These are phyloP conservation scores for Ceyx melanurus DNA, from an alignment of 2,113 vertebrate genomes.

Conservation along the genomic window DNA sequence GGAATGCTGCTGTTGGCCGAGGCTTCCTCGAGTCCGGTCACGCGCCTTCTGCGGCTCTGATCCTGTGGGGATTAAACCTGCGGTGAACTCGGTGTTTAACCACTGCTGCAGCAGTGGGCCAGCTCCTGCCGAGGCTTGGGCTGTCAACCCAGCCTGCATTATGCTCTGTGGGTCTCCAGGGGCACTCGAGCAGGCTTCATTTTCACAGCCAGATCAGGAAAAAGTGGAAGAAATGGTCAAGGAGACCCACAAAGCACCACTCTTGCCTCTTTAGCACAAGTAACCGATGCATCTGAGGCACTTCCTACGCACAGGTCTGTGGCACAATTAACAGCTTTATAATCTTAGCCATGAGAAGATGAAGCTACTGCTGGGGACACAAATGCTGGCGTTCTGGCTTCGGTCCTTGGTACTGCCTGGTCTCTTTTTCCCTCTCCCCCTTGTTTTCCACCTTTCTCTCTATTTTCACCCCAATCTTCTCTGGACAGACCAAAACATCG, in stretches of 20 bases:
- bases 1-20: not conserved
- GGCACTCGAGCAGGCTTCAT: not conserved
- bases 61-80: not conserved
- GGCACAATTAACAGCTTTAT: fast-evolving
- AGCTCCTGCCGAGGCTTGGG: not conserved
- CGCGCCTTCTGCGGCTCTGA: not conserved
- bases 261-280: not conserved
- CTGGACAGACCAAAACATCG: fast-evolving
- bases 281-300: not conserved
- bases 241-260: not conserved
- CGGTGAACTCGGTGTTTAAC: not conserved
- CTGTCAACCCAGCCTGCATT: not conserved
- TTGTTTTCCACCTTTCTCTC: not conserved
- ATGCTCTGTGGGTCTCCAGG: not conserved
- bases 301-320: not conserved
- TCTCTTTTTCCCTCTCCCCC: not conserved
- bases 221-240: not conserved
- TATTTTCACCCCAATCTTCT: not conserved
- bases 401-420: not conserved
- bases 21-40: not conserved
- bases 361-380: not conserved
- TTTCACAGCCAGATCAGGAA: not conserved
- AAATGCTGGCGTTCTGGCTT: not conserved
- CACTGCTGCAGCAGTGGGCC: not conserved
- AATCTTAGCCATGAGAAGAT: not conserved